phyloP scores from a whole-genome alignment of 1,140 invertebrate genomes.

The Drosophila obscura region DNA sequence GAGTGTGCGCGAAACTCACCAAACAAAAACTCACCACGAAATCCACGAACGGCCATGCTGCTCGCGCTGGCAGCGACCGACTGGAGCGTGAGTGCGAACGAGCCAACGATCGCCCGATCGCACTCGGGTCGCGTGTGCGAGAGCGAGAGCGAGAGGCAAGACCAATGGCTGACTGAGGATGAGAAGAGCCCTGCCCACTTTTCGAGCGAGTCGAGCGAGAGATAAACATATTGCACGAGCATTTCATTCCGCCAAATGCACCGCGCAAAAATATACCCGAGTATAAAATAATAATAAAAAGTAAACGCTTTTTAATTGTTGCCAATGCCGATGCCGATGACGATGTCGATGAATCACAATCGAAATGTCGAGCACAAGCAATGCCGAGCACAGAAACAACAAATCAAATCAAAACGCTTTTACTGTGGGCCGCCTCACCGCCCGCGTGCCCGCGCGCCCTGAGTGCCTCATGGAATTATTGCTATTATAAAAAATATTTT shows the following conservation, averaged over 20 bases:
- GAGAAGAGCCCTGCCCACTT: constrained; percentile 51
- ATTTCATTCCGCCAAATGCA: constrained; percentile 10
- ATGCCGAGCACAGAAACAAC: constrained; percentile 43
- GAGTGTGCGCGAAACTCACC: constrained; percentile 50
- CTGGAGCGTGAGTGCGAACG: constrained; percentile 40
- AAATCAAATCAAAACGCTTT: constrained; percentile 53
- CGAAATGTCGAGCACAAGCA: constrained; percentile 57
- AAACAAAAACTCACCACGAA: constrained; percentile 35
- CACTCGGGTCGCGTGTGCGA: neutral
- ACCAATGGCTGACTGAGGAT: constrained; percentile 70
- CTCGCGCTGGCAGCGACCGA: neutral
- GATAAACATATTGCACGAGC: neutral
- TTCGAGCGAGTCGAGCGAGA: constrained; percentile 1
- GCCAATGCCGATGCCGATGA: constrained; percentile 23
- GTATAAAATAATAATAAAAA: constrained; percentile 53
- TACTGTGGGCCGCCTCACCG: constrained; percentile 28
- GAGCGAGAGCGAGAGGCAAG: constrained; percentile 69
- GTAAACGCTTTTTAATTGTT: constrained; percentile 76
- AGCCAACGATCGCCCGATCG: constrained; percentile 43
- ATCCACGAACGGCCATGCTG: constrained; percentile 26
- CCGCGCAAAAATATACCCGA: constrained; percentile 15
- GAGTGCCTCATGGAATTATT: constrained; percentile 73
- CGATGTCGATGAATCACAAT: constrained; percentile 59
- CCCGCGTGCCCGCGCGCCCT: no score
- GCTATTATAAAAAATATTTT: constrained; percentile 82